phyloP scores from a whole-genome alignment of 2,113 vertebrate species.

The Mionectes macconnelli region DNA sequence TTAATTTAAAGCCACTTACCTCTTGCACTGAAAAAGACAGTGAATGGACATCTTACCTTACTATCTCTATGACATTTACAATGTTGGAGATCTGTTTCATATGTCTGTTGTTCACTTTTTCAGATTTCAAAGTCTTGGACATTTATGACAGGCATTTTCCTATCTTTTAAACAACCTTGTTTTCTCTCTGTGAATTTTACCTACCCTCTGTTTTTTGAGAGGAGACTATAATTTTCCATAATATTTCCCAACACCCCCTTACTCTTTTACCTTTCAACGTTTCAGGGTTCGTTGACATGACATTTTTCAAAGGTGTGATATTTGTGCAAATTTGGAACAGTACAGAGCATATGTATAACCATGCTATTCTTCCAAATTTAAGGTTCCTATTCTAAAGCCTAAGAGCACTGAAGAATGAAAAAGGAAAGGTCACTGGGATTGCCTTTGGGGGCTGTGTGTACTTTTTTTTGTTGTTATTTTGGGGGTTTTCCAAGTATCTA shows the following conservation, averaged over 20 bases:
- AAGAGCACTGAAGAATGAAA: neutral
- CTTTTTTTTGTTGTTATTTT: neutral
- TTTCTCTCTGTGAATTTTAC: neutral
- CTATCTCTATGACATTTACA: neutral
- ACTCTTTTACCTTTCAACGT: neutral
- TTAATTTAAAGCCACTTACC: neutral
- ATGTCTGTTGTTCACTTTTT: neutral
- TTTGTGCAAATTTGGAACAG: neutral
- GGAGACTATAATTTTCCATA: neutral
- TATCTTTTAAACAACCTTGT: neutral
- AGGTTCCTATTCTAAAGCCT: neutral
- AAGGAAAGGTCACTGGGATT: neutral
- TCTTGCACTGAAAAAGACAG: neutral
- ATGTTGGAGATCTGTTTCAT: neutral
- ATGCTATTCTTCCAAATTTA: neutral
- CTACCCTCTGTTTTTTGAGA: neutral
- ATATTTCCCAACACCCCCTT: neutral
- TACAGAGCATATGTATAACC: neutral
- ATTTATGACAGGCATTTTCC: neutral
- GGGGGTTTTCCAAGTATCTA: neutral
- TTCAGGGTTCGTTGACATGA: neutral
- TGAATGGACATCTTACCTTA: neutral
- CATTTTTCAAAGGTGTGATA: neutral
- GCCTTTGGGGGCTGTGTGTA: no score
- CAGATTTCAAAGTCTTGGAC: neutral